phyloP scores from a whole-genome alignment of 2,888 invertebrate species.

The Gibbula magus region DNA sequence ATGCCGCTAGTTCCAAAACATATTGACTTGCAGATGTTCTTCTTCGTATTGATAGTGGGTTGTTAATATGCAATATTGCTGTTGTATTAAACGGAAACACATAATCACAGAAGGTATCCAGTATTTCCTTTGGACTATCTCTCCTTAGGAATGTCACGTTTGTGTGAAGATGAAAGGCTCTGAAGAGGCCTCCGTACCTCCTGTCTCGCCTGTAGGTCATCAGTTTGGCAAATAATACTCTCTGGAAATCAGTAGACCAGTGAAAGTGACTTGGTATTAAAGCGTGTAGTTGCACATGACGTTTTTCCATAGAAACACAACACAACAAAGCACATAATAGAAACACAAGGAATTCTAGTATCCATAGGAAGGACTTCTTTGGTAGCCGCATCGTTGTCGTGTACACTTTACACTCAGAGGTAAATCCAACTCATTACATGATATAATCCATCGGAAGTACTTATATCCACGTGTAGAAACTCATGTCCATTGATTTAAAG shows the following conservation, averaged over 20 bases:
- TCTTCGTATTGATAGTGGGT: conserved; percentile 78
- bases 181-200: conserved; percentile 27
- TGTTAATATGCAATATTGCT: conserved; percentile 93
- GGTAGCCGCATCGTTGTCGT: not conserved
- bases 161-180: conserved; percentile 27
- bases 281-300: conserved; percentile 40
- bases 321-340: conserved; percentile 19
- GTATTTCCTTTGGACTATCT: conserved; percentile 61
- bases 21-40: conserved; percentile 42
- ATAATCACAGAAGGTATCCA: conserved; percentile 64
- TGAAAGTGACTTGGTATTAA: conserved; percentile 39
- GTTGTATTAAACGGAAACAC: conserved; percentile 59
- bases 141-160: conserved; percentile 34
- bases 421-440: too few relatives aligned
- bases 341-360: conserved; percentile 13
- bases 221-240: conserved; percentile 32
- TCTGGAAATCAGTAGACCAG: conserved; percentile 27
- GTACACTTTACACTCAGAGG: too few relatives aligned
- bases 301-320: not conserved
- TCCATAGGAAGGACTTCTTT: conserved; percentile 11
- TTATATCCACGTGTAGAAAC: too few relatives aligned
- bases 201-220: conserved; percentile 30
- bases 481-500: too few relatives aligned
- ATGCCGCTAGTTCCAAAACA: conserved; percentile 39
- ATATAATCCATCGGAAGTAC: too few relatives aligned